Conservation (phyloP, 2,797 vertebrate species). For the Melanotaenia pygmaea region DNA sequence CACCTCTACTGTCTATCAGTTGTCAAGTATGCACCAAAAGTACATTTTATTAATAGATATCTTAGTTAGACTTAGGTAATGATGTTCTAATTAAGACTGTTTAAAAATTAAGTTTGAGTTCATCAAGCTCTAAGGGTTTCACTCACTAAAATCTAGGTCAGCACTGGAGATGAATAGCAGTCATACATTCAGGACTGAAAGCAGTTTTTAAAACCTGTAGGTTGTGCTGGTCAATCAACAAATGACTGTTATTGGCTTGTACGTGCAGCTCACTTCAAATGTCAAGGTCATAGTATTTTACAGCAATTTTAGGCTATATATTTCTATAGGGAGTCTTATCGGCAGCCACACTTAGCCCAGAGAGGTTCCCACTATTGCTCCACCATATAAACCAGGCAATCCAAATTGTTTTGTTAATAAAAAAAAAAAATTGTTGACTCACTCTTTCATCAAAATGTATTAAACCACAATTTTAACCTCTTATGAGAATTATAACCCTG, state of each 20-base stretch:
- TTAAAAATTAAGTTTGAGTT: slow-evolving; percentile 23
- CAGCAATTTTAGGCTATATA: neutral
- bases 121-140: slow-evolving; percentile 14
- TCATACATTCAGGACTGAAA: slow-evolving; percentile 6
- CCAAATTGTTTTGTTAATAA: neutral
- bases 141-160: slow-evolving; percentile 42
- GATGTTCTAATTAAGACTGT: slow-evolving; percentile 11
- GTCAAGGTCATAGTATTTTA: slow-evolving; percentile 24
- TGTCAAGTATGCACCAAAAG: neutral
- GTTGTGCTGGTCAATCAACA: slow-evolving; percentile 15
- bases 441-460: neutral
- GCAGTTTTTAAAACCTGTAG: slow-evolving; percentile 4
- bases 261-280: slow-evolving; percentile 26
- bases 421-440: neutral
- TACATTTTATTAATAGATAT: slow-evolving; percentile 4
- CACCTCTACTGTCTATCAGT: neutral
- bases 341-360: slow-evolving; percentile 3
- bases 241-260: neutral
- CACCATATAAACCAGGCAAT: neutral
- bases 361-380: neutral
- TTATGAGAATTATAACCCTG: neutral
- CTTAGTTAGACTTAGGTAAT: slow-evolving; percentile 3
- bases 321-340: slow-evolving; percentile 4
- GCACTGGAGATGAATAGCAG: neutral
- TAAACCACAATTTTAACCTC: neutral